A percentile compares a stretch with the other conserved stretches of the same genome.
Conservation (phyloP, 2,797 vertebrate species). For the Pelobates cultripes region DNA sequence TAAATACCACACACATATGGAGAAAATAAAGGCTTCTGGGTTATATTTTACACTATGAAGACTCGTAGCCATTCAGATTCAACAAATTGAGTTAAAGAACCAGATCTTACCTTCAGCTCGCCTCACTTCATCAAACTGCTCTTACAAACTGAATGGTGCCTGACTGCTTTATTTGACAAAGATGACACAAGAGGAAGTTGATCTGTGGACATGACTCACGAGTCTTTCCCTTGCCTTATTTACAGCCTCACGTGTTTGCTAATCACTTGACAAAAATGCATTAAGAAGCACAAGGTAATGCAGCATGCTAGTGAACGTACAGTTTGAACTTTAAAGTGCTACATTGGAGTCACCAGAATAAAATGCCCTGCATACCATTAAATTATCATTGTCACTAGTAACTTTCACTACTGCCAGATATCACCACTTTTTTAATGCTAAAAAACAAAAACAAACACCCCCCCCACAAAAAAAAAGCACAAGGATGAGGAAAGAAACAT, state of each 20-base stretch:
- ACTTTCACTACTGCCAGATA: background rate
- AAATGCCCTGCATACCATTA: background rate
- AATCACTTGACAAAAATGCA: conserved; percentile 43
- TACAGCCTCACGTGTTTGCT: conserved; percentile 32
- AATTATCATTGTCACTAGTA: background rate
- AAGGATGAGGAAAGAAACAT: background rate
- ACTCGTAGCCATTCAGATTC: too few relatives aligned
- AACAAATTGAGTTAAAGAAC: background rate
- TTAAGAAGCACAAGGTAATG: conserved; percentile 1
- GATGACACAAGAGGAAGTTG: conserved; percentile 48
- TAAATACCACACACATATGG: too few relatives aligned
- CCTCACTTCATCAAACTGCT: conserved; percentile 16
- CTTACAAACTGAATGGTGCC: background rate
- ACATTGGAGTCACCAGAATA: background rate
- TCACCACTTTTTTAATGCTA: background rate
- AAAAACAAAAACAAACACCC: background rate
- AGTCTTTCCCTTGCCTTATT: conserved; percentile 5
- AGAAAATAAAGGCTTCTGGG: too few relatives aligned
- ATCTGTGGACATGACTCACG: conserved; percentile 24
- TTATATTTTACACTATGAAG: too few relatives aligned
- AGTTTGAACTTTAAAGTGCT: conserved; percentile 16
- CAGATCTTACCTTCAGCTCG: conserved; percentile 36
- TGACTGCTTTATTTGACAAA: conserved; percentile 19
- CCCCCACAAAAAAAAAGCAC: too few relatives aligned
- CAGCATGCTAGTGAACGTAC: conserved; percentile 14